These are phyloP conservation scores for Semotilus atromaculatus DNA, from an alignment of 2,797 vertebrate species.

Conservation along the genomic window DNA sequence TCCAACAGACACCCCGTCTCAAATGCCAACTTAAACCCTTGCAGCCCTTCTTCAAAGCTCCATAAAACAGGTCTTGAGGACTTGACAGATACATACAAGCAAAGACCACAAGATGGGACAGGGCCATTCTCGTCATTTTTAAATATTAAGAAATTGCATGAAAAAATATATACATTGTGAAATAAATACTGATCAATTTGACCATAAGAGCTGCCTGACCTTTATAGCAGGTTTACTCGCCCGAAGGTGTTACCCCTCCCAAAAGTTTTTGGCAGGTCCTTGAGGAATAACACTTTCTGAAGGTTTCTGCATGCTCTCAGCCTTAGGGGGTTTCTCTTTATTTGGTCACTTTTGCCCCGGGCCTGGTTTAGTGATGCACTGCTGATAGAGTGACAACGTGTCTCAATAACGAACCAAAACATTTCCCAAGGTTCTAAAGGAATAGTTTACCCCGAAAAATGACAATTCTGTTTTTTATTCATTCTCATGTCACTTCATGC, in stretches of 20 bases:
- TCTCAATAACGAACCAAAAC: not conserved
- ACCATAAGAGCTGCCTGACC: not conserved
- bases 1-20: not conserved
- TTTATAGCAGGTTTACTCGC: not conserved
- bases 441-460: not conserved
- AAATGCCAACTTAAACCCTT: not conserved
- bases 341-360: conserved; percentile 18
- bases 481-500: not conserved
- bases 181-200: not conserved
- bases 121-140: not conserved
- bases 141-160: not conserved
- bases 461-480: conserved; percentile 2
- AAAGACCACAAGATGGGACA: not conserved
- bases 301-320: conserved; percentile 16
- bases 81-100: not conserved
- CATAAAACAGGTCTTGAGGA: not conserved
- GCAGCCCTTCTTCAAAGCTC: not conserved
- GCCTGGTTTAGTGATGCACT: conserved; percentile 6
- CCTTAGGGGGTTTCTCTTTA: not conserved
- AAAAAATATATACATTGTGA: not conserved
- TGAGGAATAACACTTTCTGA: not conserved
- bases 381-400: conserved; percentile 21
- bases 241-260: not conserved
- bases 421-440: not conserved
- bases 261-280: not conserved